Evolutionary conservation across 2,113 vertebrate genomes (phyloP), one percentile per base, ranked within the genome.

Genomic region (Phrynocephalus versicolor): DNA sequence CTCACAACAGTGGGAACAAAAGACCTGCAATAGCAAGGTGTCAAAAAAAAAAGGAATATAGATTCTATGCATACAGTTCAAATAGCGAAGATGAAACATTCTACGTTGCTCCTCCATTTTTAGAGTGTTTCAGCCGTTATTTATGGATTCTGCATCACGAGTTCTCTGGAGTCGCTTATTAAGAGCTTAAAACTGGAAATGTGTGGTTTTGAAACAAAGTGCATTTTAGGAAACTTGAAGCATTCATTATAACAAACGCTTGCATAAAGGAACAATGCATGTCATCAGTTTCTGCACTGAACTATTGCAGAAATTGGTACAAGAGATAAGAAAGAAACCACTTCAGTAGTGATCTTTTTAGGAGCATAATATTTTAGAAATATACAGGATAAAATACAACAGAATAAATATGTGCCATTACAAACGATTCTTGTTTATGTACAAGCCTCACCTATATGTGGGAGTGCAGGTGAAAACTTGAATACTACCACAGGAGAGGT

Each of bases 401-500:
- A 1, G 0, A 72, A 85, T 83, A 35, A 55, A 2, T 6, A 55
- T 83, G 60, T n/a, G 82, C 70, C 74, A 82, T 1, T 79, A 37
- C 71, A 12, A 41, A 0, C 15, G 27, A n/a, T n/a, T n/a, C n/a
- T 65, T 55, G 65, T 84, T 14, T 35, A n/a, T 64, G 8, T 18
- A 35, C 23, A 27, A 0, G 79, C 77, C 90, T 25, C 94, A 99
- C 98, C 97, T 93, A 96, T 92, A 86, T 92, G 95, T 60, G 92
- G 90, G 72, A 97, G 95, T 70, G 95, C 95, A 87, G 89, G 95
- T 77, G 92, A 96, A 94, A 98, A 99, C 90, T 93, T 97, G 94
- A 99, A 98, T 19, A 99, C 97, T 33, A 99, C 97, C 80, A 99
- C 99, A 18, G 99, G 97, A 87, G 98, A 99, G 87, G 91, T 97